Conservation (phyloP, 2,888 invertebrate genomes). For the Archips crataeganus region DNA sequence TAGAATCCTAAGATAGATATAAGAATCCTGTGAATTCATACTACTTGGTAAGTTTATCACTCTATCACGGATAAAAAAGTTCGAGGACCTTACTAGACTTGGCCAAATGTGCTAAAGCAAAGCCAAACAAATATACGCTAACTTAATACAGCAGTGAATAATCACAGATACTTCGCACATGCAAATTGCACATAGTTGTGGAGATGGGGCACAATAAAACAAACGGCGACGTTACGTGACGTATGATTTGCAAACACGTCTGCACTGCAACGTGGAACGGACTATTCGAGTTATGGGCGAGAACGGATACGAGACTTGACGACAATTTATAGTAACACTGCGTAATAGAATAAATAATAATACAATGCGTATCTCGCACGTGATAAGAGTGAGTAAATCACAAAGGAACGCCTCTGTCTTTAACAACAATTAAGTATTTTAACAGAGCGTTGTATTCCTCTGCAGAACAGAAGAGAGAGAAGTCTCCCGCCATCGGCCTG, state of each 20-base stretch:
- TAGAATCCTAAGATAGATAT: not conserved
- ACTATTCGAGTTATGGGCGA: conserved; percentile 24
- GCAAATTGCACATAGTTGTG: conserved; percentile 29
- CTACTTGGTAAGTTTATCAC: too few species aligned
- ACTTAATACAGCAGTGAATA: conserved; percentile 14
- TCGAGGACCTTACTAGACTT: not conserved
- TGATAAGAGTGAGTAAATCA: too few species aligned
- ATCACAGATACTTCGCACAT: conserved; percentile 15
- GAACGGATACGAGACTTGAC: not conserved
- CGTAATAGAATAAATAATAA: not conserved
- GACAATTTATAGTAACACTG: not conserved
- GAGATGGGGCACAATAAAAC: conserved; percentile 43
- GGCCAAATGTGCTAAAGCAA: not conserved
- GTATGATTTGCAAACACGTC: conserved; percentile 66
- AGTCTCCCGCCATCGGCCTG: too few species aligned
- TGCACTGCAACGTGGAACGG: conserved; percentile 58
- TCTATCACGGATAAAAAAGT: not conserved
- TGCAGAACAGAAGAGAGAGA: too few species aligned
- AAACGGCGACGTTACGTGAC: conserved; percentile 49
- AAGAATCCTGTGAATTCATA: too few species aligned
- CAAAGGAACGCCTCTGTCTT: too few species aligned
- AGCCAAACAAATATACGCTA: not conserved
- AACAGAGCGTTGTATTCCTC: too few species aligned
- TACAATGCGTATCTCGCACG: too few species aligned
- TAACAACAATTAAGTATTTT: too few species aligned